Base-by-base conservation (phyloP, 2,888 invertebrate genomes). In the Chironomus tentans region DNA sequence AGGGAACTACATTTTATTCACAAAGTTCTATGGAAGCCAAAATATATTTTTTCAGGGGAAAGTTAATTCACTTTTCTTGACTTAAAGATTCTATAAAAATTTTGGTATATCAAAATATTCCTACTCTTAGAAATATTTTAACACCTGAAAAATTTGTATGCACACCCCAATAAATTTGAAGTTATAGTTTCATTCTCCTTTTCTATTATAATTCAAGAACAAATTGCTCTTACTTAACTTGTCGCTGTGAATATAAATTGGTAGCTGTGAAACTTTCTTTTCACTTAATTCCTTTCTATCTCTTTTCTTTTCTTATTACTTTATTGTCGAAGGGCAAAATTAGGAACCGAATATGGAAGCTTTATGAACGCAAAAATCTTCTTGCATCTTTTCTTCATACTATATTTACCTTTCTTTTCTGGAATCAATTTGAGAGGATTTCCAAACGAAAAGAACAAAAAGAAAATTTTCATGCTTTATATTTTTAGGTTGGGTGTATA, bases 181-280 rank as follows among this genome's bases (percentile, higher is more conserved):
- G n/a, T 50, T 15, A 4, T 15, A 50, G n/a, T 50, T 50, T 5
- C 50, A 50, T 50, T 50, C 3, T 13, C 13, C 13, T 4, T n/a
- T n/a, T 47, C 47, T 4, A 15, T 15, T n/a, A 48, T 48, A 48
- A 1, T 3, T n/a, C 48, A n/a, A 4, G 70, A 48, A 70, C 48
- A 48, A 70, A 70, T 70, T 70, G 48, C 21, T 70, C 6, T 70
- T 70, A 69, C 48, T 70, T 48, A 48, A 48, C 15, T 70, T 70
- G 70, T 48, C 70, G 70, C 12, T 47, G 18, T 18, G 70, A 70
- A 70, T 48, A 48, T 70, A 70, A 70, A 70, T 48, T 38, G 18
- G 12, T 50, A 21, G 70, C 48, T 70, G 46, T 15, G 15, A 50
- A 50, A 50, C 50, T 50, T 15, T 50, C 50, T 15, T 15, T 50